Evolutionary conservation across 2,113 vertebrate genomes (phyloP), one percentile per base, ranked within the genome.

Genomic region (Xenopus laevis): DNA sequence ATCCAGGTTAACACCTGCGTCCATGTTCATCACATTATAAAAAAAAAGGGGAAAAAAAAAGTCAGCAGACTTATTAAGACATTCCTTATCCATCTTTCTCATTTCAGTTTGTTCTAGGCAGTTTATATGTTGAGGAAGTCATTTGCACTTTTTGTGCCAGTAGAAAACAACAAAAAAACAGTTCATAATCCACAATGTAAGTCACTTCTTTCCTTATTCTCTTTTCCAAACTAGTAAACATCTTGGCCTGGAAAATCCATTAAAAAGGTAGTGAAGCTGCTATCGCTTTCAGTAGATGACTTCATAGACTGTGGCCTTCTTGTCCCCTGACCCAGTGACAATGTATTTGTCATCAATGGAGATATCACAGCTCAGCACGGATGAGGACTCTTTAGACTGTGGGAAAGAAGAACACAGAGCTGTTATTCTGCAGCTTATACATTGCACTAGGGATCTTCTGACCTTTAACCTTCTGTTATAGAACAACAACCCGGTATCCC

Each of bases 271-370:
- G 46, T 86, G 86, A 72, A 86, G 86, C 78, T 80, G 86, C 78
- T 80, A 82, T 70, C 47, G 72, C 80, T 84, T 85, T 93, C 90
- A 93, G 89, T 93, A 93, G 90, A 93, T 92, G 79, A 93, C 92
- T 90, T 93, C 92, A 82, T 93, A 93, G 81, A 93, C 91, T 69
- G 92, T 92, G 73, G 92, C 92, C 70, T 93, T 93, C 86, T 93
- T 93, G 87, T 93, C 92, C 75, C 92, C 92, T 81, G 92, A 93
- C 83, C 92, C 92, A 72, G 92, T 93, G 82, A 93, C 92, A 77
- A 93, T 93, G 85, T 93, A 93, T 55, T 93, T 93, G 80, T 93
- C 92, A 84, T 93, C 92, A 87, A 92, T 90, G 79, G 92, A 93
- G 86, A 93, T 92, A 87, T 93, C 92, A 78, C 92, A 93, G 88